phyloP scores from a whole-genome alignment of 2,113 vertebrate species.

The Neolamprologus modestus region DNA sequence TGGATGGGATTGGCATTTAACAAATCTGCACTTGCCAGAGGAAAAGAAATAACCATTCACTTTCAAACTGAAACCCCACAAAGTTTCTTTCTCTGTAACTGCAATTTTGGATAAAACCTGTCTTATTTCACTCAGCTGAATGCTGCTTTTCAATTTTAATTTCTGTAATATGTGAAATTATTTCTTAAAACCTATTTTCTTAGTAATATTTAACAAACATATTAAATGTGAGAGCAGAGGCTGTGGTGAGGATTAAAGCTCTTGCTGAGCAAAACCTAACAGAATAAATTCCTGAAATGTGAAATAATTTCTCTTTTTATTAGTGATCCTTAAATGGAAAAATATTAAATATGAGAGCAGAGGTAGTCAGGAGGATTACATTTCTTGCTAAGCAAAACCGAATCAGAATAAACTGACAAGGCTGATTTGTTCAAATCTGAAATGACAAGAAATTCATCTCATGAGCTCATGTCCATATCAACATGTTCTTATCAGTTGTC shows the following conservation, averaged over 20 bases:
- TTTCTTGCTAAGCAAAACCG: not conserved
- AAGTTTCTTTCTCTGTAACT: not conserved
- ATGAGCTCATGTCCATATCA: not conserved
- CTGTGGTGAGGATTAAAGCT: not conserved
- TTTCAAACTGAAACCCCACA: not conserved
- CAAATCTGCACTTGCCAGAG: not conserved
- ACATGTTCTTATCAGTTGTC: not conserved
- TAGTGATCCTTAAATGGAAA: not conserved
- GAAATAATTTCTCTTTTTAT: not conserved
- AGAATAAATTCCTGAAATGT: not conserved
- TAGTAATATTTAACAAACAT: not conserved
- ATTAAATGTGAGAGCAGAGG: not conserved
- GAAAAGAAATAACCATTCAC: not conserved
- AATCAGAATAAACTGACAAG: not conserved
- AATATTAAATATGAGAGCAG: not conserved
- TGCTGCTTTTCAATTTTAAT: not conserved
- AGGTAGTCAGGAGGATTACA: not conserved
- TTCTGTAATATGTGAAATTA: not conserved
- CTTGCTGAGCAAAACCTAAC: not conserved
- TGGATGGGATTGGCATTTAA: not conserved
- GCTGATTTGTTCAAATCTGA: not conserved
- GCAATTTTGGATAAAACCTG: not conserved
- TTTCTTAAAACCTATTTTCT: not conserved
- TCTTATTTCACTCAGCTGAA: not conserved
- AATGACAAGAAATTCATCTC: not conserved